A percentile compares a stretch with the other conserved stretches of the same genome.
Evolutionary conservation across 1,140 invertebrate species (phyloP).

Genomic region (Drosophila lowei): DNA sequence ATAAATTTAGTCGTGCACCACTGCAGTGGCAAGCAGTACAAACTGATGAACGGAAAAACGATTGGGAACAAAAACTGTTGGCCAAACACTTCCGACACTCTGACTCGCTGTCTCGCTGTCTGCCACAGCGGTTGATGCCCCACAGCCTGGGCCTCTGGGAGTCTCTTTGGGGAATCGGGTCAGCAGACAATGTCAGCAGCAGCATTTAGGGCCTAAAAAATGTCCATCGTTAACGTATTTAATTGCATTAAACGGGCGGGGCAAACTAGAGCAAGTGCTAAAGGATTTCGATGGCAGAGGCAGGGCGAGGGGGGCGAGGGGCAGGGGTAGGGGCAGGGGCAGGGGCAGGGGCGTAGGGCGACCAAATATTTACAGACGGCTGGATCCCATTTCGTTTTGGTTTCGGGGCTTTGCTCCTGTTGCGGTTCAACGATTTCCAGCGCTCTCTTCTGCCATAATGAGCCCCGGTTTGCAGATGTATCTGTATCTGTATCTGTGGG

Average conservation of each 20-base stretch:
- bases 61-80: slow-evolving; percentile 20
- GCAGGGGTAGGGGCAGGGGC: neutral
- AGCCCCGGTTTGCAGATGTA: slow-evolving; percentile 21
- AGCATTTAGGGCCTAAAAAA: slow-evolving; percentile 50
- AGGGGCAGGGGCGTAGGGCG: neutral
- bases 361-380: slow-evolving; percentile 61
- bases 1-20: slow-evolving; percentile 44
- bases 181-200: slow-evolving; percentile 72
- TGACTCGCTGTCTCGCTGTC: neutral
- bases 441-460: slow-evolving; percentile 47
- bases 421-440: slow-evolving; percentile 44
- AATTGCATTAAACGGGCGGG: slow-evolving; percentile 34
- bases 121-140: slow-evolving; percentile 27
- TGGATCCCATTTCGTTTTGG: slow-evolving; percentile 38
- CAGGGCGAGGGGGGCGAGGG: neutral
- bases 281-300: slow-evolving; percentile 21
- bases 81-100: slow-evolving; percentile 7
- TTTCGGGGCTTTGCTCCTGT: slow-evolving; percentile 24
- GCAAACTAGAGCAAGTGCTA: slow-evolving; percentile 46
- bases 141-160: slow-evolving; percentile 31
- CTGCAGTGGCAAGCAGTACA: slow-evolving; percentile 7
- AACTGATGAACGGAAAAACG: slow-evolving; percentile 8
- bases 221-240: slow-evolving; percentile 54
- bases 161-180: slow-evolving; percentile 67
- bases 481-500: slow-evolving; percentile 18